Evolutionary conservation across 1,140 invertebrate genomes (phyloP).

Genomic region (Parapsyche elsis): DNA sequence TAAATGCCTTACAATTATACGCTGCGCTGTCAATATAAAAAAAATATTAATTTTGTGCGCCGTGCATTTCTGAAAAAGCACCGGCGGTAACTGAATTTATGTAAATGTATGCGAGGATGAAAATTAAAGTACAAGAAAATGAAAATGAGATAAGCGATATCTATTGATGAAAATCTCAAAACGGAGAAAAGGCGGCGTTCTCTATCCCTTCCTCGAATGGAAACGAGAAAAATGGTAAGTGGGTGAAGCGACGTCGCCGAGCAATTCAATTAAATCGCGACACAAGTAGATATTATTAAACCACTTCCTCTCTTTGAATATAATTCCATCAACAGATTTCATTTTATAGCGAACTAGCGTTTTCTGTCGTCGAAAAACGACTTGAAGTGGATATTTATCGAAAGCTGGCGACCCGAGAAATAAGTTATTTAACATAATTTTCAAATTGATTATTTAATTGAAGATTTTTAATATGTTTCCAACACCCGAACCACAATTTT

Average conservation of each 20-base stretch:
- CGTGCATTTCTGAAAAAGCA: too few species aligned
- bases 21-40: too few species aligned
- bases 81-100: not conserved
- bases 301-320: not conserved
- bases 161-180: constrained; percentile 29
- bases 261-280: constrained; percentile 9
- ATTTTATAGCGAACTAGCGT: too few species aligned
- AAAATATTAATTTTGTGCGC: too few species aligned
- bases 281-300: not conserved
- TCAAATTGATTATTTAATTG: too few species aligned
- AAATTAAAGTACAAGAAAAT: constrained; percentile 27
- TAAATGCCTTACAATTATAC: too few species aligned
- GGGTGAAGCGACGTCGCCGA: not conserved
- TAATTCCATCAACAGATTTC: not conserved
- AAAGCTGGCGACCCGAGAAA: too few species aligned
- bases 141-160: constrained; percentile 27
- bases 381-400: too few species aligned
- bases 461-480: too few species aligned
- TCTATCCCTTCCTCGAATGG: not conserved
- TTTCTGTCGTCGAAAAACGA: too few species aligned
- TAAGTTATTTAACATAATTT: not conserved
- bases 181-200: not conserved
- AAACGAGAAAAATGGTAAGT: constrained; percentile 15
- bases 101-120: constrained; percentile 7
- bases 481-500: too few species aligned